Base-by-base conservation (phyloP, 2,888 invertebrate species). In the Brachynemurus nebulosus region DNA sequence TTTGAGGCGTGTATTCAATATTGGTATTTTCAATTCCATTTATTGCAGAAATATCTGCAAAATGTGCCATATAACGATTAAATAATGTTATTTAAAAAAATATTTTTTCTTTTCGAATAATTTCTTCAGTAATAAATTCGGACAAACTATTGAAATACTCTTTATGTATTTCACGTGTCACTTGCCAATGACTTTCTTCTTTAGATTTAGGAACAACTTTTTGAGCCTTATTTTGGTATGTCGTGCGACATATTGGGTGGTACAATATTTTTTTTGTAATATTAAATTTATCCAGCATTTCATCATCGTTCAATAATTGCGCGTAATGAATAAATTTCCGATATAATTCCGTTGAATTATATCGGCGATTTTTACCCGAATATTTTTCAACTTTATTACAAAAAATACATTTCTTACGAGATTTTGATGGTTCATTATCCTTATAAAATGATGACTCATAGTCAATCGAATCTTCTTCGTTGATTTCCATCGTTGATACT, bases 251-350 rank as follows among this genome's bases (percentile, higher is more conserved):
- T 65, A 57, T 53, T 67, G 69, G 53, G 34, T 42, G 42, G 34
- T 42, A 42, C 27, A 34, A 27, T 14, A 74, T 73, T 9, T 25
- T 25, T 9, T 33, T 72, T 74, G 54, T 74, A 71, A 8, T 25
- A 9, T 25, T n/a, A n/a, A n/a, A n/a, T n/a, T n/a, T n/a, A n/a
- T n/a, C n/a, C n/a, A n/a, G n/a, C n/a, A n/a, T n/a, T n/a, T n/a
- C n/a, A n/a, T n/a, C n/a, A n/a, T n/a, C n/a, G n/a, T n/a, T n/a
- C n/a, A n/a, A n/a, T n/a, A n/a, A n/a, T n/a, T n/a, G n/a, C n/a
- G n/a, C n/a, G n/a, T n/a, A n/a, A n/a, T n/a, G n/a, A n/a, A n/a
- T n/a, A n/a, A n/a, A n/a, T n/a, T n/a, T n/a, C n/a, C n/a, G n/a
- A n/a, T n/a, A n/a, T n/a, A n/a, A n/a, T n/a, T n/a, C n/a, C n/a